Evolutionary conservation across 1,140 invertebrate species (phyloP).

Genomic region (Scaptomyza pallida): DNA sequence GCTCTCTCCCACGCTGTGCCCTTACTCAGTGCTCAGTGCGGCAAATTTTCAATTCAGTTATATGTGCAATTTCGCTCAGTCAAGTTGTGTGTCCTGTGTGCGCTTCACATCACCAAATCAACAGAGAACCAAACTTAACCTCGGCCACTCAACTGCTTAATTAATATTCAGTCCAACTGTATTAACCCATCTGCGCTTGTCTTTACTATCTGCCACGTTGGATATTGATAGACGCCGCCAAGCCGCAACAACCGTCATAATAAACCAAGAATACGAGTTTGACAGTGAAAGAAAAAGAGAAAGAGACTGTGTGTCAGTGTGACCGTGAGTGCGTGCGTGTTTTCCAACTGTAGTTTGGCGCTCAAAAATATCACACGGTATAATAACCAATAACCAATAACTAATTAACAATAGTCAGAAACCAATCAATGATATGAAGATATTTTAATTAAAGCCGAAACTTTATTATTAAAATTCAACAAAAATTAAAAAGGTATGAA

Average conservation of each 20-base stretch:
- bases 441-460: constrained; percentile 50
- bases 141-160: constrained; percentile 7
- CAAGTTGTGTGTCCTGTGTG: constrained; percentile 70
- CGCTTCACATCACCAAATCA: constrained; percentile 51
- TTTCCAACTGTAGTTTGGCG: constrained; percentile 72
- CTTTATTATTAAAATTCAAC: constrained; percentile 28
- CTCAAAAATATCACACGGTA: constrained; percentile 51
- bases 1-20: constrained; percentile 26
- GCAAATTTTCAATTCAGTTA: constrained; percentile 75
- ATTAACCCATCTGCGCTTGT: not conserved
- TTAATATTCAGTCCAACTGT: constrained; percentile 13
- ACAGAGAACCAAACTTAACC: constrained; percentile 35
- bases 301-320: constrained; percentile 2
- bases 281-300: not conserved
- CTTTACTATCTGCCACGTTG: no score
- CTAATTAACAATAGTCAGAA: constrained; percentile 46
- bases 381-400: constrained; percentile 43
- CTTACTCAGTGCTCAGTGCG: constrained; percentile 46
- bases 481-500: not conserved
- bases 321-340: constrained; percentile 1
- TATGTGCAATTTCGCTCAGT: constrained; percentile 80
- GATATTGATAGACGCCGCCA: constrained; percentile 27
- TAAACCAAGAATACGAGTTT: constrained; percentile 9
- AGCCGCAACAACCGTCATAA: constrained; percentile 58
- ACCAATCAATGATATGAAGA: constrained; percentile 50